Percentiles rank a stretch among this genome's conserved stretches.
Conservation (phyloP, 1,140 invertebrate species). For the Propsilocerus akamusi region DNA sequence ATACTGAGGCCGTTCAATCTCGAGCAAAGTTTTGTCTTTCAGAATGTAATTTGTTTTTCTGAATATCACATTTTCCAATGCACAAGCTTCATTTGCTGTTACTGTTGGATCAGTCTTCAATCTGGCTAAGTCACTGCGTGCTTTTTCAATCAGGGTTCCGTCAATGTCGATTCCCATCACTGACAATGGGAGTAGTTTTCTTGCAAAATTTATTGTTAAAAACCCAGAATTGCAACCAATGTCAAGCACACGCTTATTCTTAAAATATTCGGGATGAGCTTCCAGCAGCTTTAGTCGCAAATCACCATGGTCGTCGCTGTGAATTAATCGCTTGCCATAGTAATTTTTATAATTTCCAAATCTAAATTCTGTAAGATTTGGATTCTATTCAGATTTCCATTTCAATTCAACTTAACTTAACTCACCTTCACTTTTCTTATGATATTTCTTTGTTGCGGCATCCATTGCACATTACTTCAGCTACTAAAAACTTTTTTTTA, state of each 20-base stretch:
- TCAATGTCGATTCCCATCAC: constrained; percentile 95
- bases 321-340: constrained; percentile 72
- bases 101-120: constrained; percentile 9
- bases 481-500: too few species aligned
- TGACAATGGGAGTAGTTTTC: constrained; percentile 58
- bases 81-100: not conserved
- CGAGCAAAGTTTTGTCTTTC: constrained; percentile 60
- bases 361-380: too few species aligned
- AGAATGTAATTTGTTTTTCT: constrained; percentile 80
- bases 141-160: constrained; percentile 50
- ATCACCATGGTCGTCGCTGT: constrained; percentile 59
- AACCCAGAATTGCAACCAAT: constrained; percentile 96
- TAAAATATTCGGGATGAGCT: constrained; percentile 61
- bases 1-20: constrained; percentile 68
- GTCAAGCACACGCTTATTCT: constrained; percentile 78
- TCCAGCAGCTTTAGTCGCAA: constrained; percentile 58
- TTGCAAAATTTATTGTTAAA: constrained; percentile 68
- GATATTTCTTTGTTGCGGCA: too few species aligned
- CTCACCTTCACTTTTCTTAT: too few species aligned
- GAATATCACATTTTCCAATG: constrained; percentile 15
- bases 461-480: too few species aligned
- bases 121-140: constrained; percentile 9
- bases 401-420: too few species aligned
- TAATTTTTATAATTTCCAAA: constrained; percentile 35
- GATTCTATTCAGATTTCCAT: too few species aligned